A percentile compares a stretch with the other conserved stretches of the same genome.
These are phyloP conservation scores for Parus major DNA, from an alignment of 2,113 vertebrate species.

Conservation along the genomic window DNA sequence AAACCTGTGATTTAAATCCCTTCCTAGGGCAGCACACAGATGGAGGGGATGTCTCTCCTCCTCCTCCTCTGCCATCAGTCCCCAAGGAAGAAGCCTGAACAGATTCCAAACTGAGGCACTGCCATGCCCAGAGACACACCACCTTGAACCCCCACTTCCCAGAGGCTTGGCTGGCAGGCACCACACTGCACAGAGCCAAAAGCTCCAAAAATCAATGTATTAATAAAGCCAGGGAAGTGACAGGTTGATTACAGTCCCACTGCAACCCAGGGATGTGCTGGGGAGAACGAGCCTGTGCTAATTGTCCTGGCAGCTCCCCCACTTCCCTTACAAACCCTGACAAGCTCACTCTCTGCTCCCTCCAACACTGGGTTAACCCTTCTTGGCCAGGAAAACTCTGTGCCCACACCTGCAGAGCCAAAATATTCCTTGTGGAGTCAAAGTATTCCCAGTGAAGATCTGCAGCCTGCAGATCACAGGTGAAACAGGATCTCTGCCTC, in stretches of 20 bases:
- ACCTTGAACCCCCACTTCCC: not conserved
- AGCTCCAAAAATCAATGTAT: not conserved
- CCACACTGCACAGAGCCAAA: accelerated
- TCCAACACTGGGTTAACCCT: not conserved
- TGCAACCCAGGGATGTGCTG: not conserved
- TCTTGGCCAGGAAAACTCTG: not conserved
- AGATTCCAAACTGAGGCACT: not conserved
- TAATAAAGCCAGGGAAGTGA: not conserved
- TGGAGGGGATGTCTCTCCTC: slow-evolving; percentile 41
- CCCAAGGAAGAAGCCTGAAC: not conserved
- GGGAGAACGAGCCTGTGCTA: slow-evolving; percentile 23
- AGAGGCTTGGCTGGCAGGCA: slow-evolving; percentile 1
- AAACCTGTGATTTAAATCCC: not conserved
- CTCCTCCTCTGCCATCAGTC: not conserved
- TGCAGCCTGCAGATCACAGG: not conserved
- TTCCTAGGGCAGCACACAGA: slow-evolving; percentile 22
- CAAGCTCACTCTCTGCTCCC: not conserved
- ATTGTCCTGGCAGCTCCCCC: slow-evolving; percentile 32
- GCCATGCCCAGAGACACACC: not conserved
- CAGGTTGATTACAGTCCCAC: not conserved
- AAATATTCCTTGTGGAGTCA: not conserved
- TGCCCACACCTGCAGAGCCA: not conserved
- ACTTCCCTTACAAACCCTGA: not conserved
- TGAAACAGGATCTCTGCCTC: not conserved
- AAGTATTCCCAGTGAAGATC: not conserved